Conservation (phyloP, 2,797 vertebrate genomes). For the Macropus fuliginosus region DNA sequence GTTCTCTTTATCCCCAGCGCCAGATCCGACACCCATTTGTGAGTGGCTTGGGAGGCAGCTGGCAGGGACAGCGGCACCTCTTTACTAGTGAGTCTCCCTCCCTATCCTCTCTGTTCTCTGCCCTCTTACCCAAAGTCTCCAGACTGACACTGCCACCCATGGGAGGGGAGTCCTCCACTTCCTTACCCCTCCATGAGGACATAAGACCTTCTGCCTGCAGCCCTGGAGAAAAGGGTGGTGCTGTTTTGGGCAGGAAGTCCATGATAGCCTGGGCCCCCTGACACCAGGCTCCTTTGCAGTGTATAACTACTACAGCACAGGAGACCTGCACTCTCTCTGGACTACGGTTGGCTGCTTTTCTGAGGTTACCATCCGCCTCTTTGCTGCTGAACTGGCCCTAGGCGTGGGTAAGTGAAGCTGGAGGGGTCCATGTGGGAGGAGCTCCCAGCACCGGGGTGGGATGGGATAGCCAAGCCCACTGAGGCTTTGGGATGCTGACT, state of each 20-base stretch:
- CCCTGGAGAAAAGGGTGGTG: slow-evolving; percentile 79
- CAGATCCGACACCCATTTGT: slow-evolving; percentile 95
- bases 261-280: slow-evolving; percentile 79
- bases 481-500: neutral
- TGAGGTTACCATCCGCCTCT: slow-evolving; percentile 89
- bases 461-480: neutral
- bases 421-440: slow-evolving; percentile 17
- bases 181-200: neutral
- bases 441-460: neutral
- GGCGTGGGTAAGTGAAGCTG: slow-evolving; percentile 89
- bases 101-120: slow-evolving; percentile 70
- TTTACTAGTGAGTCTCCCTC: slow-evolving; percentile 95
- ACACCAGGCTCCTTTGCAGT: slow-evolving; percentile 85
- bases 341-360: slow-evolving; percentile 84
- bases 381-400: slow-evolving; percentile 91
- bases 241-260: slow-evolving; percentile 84
- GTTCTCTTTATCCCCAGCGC: slow-evolving; percentile 88
- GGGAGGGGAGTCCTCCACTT: neutral
- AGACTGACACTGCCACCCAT: neutral
- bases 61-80: slow-evolving; percentile 96
- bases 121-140: slow-evolving; percentile 22
- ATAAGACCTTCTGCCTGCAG: neutral
- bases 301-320: slow-evolving; percentile 91
- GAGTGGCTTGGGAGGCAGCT: slow-evolving; percentile 95
- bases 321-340: slow-evolving; percentile 92